A percentile compares a stretch with the other conserved stretches of the same genome.
These are phyloP conservation scores for Hyles euphorbiae DNA, from an alignment of 1,140 invertebrate genomes.

Conservation along the genomic window DNA sequence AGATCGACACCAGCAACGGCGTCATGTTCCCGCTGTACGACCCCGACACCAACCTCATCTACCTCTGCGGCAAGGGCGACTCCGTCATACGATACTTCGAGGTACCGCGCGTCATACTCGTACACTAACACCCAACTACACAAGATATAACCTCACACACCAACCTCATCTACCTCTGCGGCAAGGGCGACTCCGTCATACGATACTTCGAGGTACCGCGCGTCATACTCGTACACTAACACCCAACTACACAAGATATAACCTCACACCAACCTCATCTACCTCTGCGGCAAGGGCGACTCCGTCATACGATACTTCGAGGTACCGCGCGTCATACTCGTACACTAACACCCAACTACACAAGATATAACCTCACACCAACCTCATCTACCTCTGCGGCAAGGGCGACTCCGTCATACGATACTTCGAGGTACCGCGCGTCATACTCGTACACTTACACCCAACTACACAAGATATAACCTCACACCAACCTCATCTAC, in stretches of 20 bases:
- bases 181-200: constrained; percentile 93
- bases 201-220: constrained; percentile 79
- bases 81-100: constrained; percentile 87
- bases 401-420: constrained; percentile 93
- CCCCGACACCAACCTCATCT: constrained; percentile 97
- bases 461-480: too few relatives aligned
- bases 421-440: constrained; percentile 77
- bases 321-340: constrained; percentile 34
- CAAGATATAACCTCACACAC: too few relatives aligned
- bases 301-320: constrained; percentile 87
- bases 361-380: too few relatives aligned
- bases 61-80: constrained; percentile 96
- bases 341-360: too few relatives aligned
- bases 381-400: constrained; percentile 96
- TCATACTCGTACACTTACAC: too few relatives aligned
- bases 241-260: too few relatives aligned
- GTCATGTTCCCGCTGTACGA: constrained; percentile 99
- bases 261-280: constrained; percentile 97
- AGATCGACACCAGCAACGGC: constrained; percentile 97
- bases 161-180: constrained; percentile 96
- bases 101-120: constrained; percentile 34
- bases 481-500: constrained; percentile 97
- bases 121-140: too few relatives aligned
- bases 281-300: constrained; percentile 96
- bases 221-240: too few relatives aligned